Evolutionary conservation across 2,888 invertebrate genomes (phyloP), one percentile per base, ranked within the genome.

Genomic region (Heliconius charithonia): DNA sequence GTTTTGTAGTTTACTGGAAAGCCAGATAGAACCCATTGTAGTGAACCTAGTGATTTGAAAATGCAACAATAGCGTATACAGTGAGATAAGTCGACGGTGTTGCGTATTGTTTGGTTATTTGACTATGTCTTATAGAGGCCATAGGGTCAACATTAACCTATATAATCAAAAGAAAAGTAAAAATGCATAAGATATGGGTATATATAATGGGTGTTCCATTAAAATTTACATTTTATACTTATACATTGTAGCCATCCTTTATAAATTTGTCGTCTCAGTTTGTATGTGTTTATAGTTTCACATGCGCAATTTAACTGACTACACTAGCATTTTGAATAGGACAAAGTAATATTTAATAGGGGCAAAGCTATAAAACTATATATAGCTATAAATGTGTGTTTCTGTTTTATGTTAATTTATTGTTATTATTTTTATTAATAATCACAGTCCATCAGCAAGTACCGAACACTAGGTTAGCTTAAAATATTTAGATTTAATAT

Each of bases 401-500:
- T 59, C 22, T 59, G 12, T n/a, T n/a, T n/a, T 59, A 22, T 51
- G 22, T 51, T 22, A 51, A 9, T 19, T 51, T 51, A 51, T 22
- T 51, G n/a, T 59, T 59, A n/a, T n/a, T 59, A 12, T 59, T 12
- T 59, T 59, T n/a, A n/a, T 59, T n/a, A n/a, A n/a, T 10, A 51
- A 22, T 51, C 22, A 51, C 51, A 51, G 7, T 9, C 51, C 22
- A 2, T 22, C 19, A 51, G 22, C 19, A 51, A 16, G 45, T 45
- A 45, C 45, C 45, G 45, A 45, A 22, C 3, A 59, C n/a, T n/a
- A 59, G n/a, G 59, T 59, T 27, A 16, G 6, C 32, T 37, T 32
- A 29, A 71, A 70, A 51, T 70, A 70, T 70, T 51, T 71, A 16
- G 6, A n/a, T 32, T 19, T 56, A 72, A n/a, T 32, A 56, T 32